Percentiles rank a stretch among this genome's conserved stretches.
phyloP scores from a whole-genome alignment of 2,797 vertebrate genomes.

The Oryzias dopingdopingensis region DNA sequence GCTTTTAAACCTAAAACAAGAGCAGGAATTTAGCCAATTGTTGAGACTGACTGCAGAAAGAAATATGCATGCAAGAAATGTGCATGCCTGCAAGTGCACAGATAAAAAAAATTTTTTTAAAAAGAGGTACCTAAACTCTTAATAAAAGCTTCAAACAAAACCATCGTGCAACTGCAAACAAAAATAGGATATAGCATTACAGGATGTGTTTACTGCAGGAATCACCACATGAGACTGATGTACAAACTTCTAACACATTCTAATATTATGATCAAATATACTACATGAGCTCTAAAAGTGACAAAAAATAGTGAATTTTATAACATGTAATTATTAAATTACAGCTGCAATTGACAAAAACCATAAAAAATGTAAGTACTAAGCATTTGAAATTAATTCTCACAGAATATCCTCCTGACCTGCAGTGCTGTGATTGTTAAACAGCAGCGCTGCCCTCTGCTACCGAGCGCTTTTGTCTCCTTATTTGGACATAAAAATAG shows the following conservation, averaged over 20 bases:
- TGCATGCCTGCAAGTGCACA: not conserved
- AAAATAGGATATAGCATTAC: slow-evolving; percentile 1
- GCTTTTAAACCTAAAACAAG: too few species aligned
- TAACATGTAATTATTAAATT: too few species aligned
- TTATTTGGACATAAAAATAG: slow-evolving; percentile 22
- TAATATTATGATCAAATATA: too few species aligned
- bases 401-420: slow-evolving; percentile 38
- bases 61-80: too few species aligned
- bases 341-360: too few species aligned
- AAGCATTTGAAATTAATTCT: not conserved
- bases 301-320: too few species aligned
- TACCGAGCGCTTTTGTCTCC: slow-evolving; percentile 16
- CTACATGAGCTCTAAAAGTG: too few species aligned
- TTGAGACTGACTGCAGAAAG: too few species aligned
- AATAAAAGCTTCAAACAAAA: slow-evolving; percentile 13
- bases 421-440: slow-evolving; percentile 40
- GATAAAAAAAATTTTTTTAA: slow-evolving; percentile 1
- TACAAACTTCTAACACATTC: too few species aligned
- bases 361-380: too few species aligned
- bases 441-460: slow-evolving; percentile 7
- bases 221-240: too few species aligned
- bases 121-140: slow-evolving; percentile 2
- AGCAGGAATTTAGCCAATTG: too few species aligned
- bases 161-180: slow-evolving; percentile 31
- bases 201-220: slow-evolving; percentile 28